Base-by-base conservation (phyloP, 1,140 invertebrate species). In the Protaetia brevitarsis region DNA sequence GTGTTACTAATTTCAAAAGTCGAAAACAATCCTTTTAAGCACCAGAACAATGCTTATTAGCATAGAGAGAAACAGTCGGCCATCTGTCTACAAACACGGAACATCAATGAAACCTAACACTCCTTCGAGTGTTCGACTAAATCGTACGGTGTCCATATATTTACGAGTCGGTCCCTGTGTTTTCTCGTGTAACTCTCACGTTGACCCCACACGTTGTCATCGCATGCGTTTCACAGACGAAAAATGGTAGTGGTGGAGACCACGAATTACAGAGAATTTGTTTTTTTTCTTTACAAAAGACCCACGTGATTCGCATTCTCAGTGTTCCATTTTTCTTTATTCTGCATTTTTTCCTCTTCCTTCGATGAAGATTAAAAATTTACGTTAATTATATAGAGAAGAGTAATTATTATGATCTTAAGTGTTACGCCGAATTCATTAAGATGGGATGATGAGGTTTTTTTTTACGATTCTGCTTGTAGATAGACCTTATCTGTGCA, bases 1-100 rank as follows among this genome's bases (percentile, higher is more conserved):
- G 26, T 51, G 41, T 51, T 51, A 51, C 41, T 51, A 51, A 51
- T 51, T 51, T 51, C 16, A 51, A 51, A 51, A 51, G 41, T 51
- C 19, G 41, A 19, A 51, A 51, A 51, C 41, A 51, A 51, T 51
- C 41, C 19, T 23, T 51, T 51, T 51, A 51, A 51, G 26, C 16
- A 19, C 41, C 41, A 16, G 41, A 51, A 51, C 41, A 19, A 19
- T 26, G 19, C 41, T 51, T 51, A 51, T 51, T 51, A 51, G 41
- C 41, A 51, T 51, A 51, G 13, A 23, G 41, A 51, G 41, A 51
- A 51, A 51, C 41, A 51, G 41, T 51, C 19, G 41, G 11, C 41
- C 41, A 51, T 51, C 41, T 51, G 41, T 51, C 41, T 51, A 51
- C 41, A 23, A 51, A 51, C 19, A 16, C 41, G 26, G 21, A 51